Base-by-base conservation (phyloP, 2,113 vertebrate genomes). In the Chiloscyllium plagiosum region DNA sequence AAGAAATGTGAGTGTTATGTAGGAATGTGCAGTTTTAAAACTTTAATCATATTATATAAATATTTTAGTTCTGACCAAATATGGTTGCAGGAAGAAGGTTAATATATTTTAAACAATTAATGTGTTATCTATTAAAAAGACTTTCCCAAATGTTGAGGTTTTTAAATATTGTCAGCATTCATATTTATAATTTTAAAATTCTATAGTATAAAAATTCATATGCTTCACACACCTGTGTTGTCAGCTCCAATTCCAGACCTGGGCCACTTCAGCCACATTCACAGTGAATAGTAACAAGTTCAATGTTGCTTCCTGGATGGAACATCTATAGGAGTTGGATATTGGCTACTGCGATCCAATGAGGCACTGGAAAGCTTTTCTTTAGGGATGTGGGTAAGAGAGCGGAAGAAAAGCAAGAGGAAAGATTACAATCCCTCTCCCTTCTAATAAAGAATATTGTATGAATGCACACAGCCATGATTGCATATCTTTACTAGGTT, bases 61-160 rank as follows among this genome's bases (percentile, higher is more conserved):
- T 95, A 95, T 72, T 50, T 69, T 69, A 94, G 42, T 95, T 95
- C 68, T 47, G 68, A 95, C 93, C 37, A 50, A 95, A 95, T 95
- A 50, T 47, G 93, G 93, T 95, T 95, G 65, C 68, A 70, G 93
- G 93, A 12, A 95, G 93, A 95, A 24, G 93, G 93, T 95, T 95
- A 95, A 95, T 95, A 95, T 95, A 95, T 95, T 95, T 95, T 95
- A 95, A 95, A 69, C 93, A 95, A 95, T 72, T 70, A 72, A 95
- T 50, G 65, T 95, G 92, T 94, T 72, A 50, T 72, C 93, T 95
- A 95, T 95, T 95, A 47, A 95, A 95, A 95, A 68, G 65, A 95
- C 66, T 95, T 95, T 47, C 65, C 92, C 68, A 95, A 70, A 95
- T 95, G 93, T 95, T 50, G 37, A 95, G 50, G 47, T 50, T 70